Conservation (phyloP, 1,140 invertebrate species). For the Micrasema longulum region DNA sequence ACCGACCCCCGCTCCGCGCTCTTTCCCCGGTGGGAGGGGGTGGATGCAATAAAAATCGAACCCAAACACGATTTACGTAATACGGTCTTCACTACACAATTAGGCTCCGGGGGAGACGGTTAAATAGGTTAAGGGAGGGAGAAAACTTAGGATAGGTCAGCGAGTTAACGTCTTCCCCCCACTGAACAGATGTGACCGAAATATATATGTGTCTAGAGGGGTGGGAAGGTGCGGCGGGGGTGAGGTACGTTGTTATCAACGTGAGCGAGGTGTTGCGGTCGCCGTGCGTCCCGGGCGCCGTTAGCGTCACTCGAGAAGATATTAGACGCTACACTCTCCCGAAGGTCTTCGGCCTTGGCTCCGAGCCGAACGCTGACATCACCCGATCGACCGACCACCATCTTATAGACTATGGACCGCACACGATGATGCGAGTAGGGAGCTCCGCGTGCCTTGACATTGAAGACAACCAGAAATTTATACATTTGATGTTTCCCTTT, state of each 20-base stretch:
- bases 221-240: background rate
- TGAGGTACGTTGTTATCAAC: conserved; percentile 43
- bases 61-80: conserved; percentile 42
- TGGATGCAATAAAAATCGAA: conserved; percentile 44
- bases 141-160: conserved; percentile 55
- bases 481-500: no score
- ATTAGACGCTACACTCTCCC: background rate
- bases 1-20: conserved; percentile 11
- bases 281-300: no score
- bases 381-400: background rate
- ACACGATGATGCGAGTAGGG: background rate
- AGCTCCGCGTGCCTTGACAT: background rate
- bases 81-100: conserved; percentile 43
- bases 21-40: background rate
- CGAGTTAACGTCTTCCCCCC: conserved; percentile 54
- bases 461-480: no score
- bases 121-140: conserved; percentile 55
- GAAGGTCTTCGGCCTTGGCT: background rate
- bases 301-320: no score
- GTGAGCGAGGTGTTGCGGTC: conserved; percentile 39
- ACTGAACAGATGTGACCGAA: conserved; percentile 53
- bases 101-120: conserved; percentile 41
- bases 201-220: conserved; percentile 44
- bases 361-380: background rate
- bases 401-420: background rate